Evolutionary conservation across 2,888 invertebrate species (phyloP).

Genomic region (Cosmia pyralina): DNA sequence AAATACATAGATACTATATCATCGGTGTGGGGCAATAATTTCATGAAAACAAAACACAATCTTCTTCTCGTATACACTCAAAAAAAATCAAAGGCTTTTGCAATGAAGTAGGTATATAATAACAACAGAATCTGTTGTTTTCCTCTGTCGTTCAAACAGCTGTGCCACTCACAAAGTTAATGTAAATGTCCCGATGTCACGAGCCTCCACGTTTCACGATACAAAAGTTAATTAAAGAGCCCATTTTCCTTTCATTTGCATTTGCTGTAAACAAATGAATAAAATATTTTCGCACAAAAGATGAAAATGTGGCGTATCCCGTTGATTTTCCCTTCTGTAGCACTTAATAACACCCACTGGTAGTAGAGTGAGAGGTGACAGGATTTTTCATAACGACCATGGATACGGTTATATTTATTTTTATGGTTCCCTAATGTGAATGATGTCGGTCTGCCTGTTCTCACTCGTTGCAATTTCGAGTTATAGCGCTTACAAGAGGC

Average conservation of each 20-base stretch:
- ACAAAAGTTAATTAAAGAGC: slow-evolving; percentile 32
- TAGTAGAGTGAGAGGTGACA: too few relatives aligned
- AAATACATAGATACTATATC: not conserved
- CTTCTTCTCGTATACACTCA: too few relatives aligned
- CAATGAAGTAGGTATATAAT: not conserved
- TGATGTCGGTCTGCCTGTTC: too few relatives aligned
- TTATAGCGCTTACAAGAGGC: too few relatives aligned
- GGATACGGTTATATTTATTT: too few relatives aligned
- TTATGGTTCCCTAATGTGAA: too few relatives aligned
- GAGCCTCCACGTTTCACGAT: slow-evolving; percentile 7
- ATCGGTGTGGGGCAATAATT: not conserved
- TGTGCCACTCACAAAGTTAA: slow-evolving; percentile 28
- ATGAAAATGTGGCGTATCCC: not conserved
- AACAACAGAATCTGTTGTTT: slow-evolving; percentile 6
- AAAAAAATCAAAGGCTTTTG: not conserved
- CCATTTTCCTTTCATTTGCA: slow-evolving; percentile 33
- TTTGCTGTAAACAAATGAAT: slow-evolving; percentile 33
- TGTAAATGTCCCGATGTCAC: slow-evolving; percentile 27
- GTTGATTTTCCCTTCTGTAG: not conserved
- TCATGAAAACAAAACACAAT: too few relatives aligned
- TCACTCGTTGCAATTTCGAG: too few relatives aligned
- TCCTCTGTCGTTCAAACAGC: not conserved
- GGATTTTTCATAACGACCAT: too few relatives aligned
- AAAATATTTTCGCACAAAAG: slow-evolving; percentile 19
- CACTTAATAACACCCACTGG: not conserved